Evolutionary conservation across 2,888 invertebrate genomes (phyloP).

Genomic region (Eristalinus sepulchralis): DNA sequence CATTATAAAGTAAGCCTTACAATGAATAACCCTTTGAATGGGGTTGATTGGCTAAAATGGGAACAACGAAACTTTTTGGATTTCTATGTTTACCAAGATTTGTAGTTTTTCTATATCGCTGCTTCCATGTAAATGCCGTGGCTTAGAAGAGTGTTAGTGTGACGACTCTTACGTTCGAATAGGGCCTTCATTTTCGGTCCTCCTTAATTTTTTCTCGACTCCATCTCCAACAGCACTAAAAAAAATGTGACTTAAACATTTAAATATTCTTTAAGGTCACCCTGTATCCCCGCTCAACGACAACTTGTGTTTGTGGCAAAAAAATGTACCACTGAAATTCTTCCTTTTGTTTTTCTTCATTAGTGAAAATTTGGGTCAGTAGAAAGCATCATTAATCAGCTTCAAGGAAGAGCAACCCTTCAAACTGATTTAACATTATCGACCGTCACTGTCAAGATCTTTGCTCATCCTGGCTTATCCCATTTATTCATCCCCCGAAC

Average conservation of each 20-base stretch:
- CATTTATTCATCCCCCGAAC: background rate
- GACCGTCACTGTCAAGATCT: background rate
- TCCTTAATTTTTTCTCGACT: no score
- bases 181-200: no score
- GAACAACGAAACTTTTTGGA: no score
- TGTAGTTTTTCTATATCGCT: no score
- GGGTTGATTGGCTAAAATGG: no score
- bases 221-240: no score
- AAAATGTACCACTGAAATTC: background rate
- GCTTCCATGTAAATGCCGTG: no score
- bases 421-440: background rate
- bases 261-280: background rate
- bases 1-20: no score
- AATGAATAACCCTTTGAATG: no score
- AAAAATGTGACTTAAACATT: background rate
- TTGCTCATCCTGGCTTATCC: background rate
- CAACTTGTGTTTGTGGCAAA: background rate
- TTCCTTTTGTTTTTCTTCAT: background rate
- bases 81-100: no score
- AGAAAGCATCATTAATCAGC: background rate
- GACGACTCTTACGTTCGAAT: no score
- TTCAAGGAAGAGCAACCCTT: background rate
- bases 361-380: background rate
- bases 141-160: no score
- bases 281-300: background rate